phyloP scores from a whole-genome alignment of 2,797 vertebrate genomes.

The Gymnothorax javanicus region DNA sequence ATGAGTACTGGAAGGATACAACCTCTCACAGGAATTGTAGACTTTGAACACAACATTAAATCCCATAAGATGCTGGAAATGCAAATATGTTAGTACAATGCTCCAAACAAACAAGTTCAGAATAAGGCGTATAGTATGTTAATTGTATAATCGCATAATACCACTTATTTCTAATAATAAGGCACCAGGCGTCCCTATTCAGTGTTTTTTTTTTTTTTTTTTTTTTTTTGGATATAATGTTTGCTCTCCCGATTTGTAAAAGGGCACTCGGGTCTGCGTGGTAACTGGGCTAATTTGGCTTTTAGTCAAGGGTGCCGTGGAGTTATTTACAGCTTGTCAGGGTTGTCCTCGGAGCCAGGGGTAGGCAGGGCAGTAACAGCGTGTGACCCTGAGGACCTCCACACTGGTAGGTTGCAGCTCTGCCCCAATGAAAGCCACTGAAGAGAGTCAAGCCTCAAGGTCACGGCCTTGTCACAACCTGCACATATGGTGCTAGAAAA shows the following conservation, averaged over 20 bases:
- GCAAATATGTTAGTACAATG: neutral
- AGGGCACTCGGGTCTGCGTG: neutral
- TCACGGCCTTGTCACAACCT: constrained; percentile 68
- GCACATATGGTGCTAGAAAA: constrained; percentile 66
- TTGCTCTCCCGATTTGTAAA: constrained; percentile 21
- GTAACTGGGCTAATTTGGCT: constrained; percentile 54
- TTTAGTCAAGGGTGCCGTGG: constrained; percentile 63
- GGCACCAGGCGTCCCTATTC: neutral
- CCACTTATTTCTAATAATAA: constrained; percentile 12
- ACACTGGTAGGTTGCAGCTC: constrained; percentile 41
- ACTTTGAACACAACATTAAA: neutral
- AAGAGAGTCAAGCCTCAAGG: constrained; percentile 63
- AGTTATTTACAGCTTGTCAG: constrained; percentile 62
- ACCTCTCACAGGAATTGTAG: neutral
- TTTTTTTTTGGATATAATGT: constrained; percentile 3
- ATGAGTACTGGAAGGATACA: neutral
- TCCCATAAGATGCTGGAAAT: neutral
- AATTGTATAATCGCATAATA: neutral
- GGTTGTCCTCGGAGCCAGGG: constrained; percentile 46
- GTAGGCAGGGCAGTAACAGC: constrained; percentile 58
- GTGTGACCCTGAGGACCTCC: constrained; percentile 53
- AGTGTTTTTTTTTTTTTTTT: neutral
- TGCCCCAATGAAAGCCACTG: constrained; percentile 51
- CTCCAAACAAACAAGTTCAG: constrained; percentile 13
- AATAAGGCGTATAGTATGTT: neutral